These are phyloP conservation scores for Heliconius hermathena DNA, from an alignment of 1,140 invertebrate species.

Conservation along the genomic window DNA sequence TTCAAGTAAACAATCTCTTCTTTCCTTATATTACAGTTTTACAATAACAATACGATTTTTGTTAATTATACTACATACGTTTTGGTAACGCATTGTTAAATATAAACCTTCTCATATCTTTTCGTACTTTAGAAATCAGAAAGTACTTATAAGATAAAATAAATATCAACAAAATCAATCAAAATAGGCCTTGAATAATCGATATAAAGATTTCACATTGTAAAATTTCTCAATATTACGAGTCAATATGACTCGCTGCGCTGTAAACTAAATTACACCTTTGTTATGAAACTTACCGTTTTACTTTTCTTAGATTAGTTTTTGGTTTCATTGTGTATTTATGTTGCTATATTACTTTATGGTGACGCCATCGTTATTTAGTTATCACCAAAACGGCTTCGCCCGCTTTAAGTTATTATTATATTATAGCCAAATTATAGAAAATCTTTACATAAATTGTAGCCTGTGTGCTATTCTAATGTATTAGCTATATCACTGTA, in stretches of 20 bases:
- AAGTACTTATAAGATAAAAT: neutral
- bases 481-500: too few relatives aligned
- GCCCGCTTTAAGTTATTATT: too few relatives aligned
- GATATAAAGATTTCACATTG: neutral
- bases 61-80: too few relatives aligned
- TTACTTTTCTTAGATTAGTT: conserved; percentile 6
- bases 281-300: conserved; percentile 22
- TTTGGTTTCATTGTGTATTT: conserved; percentile 13
- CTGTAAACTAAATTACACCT: conserved; percentile 26
- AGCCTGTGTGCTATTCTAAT: too few relatives aligned
- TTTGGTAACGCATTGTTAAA: neutral
- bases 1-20: too few relatives aligned
- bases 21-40: too few relatives aligned
- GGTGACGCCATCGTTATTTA: neutral
- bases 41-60: too few relatives aligned
- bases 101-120: neutral
- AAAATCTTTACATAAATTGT: too few relatives aligned
- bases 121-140: neutral
- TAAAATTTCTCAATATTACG: conserved; percentile 30
- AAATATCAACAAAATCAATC: neutral
- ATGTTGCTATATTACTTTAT: conserved; percentile 7
- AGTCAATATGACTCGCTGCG: conserved; percentile 5
- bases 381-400: too few relatives aligned
- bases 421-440: too few relatives aligned
- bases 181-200: conserved; percentile 8